phyloP scores from a whole-genome alignment of 2,888 invertebrate species.

The Kryphioiulus occultus region DNA sequence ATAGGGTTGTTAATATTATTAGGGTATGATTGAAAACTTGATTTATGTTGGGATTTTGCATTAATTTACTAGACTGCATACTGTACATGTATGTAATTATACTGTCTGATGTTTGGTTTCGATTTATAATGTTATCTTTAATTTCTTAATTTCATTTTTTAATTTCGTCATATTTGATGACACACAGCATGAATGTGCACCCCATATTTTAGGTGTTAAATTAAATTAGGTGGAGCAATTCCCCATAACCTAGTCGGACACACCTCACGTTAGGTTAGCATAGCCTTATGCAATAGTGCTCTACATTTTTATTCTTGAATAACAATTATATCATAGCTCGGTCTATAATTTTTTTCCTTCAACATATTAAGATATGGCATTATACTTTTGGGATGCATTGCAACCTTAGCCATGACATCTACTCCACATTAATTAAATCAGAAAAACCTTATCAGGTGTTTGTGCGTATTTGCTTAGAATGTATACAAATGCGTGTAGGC shows the following conservation, averaged over 20 bases:
- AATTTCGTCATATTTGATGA: background rate
- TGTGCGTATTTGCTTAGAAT: background rate
- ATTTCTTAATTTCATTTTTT: background rate
- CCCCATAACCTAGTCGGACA: background rate
- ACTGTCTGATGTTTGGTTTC: background rate
- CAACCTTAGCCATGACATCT: background rate
- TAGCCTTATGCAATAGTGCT: background rate
- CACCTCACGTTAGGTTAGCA: background rate
- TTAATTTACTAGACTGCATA: no score
- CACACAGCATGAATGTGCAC: background rate
- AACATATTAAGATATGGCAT: background rate
- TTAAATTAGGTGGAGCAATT: slow-evolving; percentile 7
- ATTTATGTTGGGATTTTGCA: no score
- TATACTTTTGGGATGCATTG: background rate
- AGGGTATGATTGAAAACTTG: no score
- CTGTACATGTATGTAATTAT: background rate
- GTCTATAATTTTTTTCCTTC: background rate
- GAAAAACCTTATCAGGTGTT: background rate
- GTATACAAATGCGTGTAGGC: no score
- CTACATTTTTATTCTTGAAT: background rate
- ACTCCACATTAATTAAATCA: background rate
- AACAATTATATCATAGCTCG: background rate
- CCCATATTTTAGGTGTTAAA: background rate
- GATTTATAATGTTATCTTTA: background rate
- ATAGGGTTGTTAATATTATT: no score